Percentiles rank a stretch among this genome's conserved stretches.
These are phyloP conservation scores for Tetramorium simillimum DNA, from an alignment of 1,140 invertebrate species.

Conservation along the genomic window DNA sequence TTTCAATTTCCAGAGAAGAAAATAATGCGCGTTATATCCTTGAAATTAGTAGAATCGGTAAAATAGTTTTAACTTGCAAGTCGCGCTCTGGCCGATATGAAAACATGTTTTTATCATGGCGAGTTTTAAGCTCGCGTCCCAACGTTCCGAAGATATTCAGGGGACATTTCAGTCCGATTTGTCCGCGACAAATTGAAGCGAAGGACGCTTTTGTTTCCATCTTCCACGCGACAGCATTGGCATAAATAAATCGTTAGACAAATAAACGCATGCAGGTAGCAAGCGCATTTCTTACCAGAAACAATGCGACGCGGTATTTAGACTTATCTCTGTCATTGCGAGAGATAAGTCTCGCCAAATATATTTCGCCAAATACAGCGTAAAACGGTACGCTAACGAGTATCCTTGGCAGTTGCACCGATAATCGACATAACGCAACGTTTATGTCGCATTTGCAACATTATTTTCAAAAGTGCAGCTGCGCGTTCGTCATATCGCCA, in stretches of 20 bases:
- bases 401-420: neutral
- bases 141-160: neutral
- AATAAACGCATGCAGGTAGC: neutral
- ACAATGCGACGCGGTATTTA: too few relatives aligned
- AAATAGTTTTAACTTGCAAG: too few relatives aligned
- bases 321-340: too few relatives aligned
- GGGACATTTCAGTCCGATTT: too few relatives aligned
- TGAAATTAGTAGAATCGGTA: too few relatives aligned
- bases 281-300: neutral
- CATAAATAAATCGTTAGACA: neutral
- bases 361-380: neutral
- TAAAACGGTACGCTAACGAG: neutral
- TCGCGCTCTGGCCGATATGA: too few relatives aligned
- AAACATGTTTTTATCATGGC: too few relatives aligned
- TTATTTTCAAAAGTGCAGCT: neutral
- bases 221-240: neutral
- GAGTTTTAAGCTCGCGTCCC: neutral
- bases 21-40: too few relatives aligned
- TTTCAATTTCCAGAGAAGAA: too few relatives aligned
- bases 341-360: neutral
- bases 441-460: neutral
- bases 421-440: constrained; percentile 1
- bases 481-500: neutral
- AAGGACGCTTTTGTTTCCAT: neutral
- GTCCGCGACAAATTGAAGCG: neutral